A percentile compares a stretch with the other conserved stretches of the same genome.
phyloP scores from a whole-genome alignment of 2,888 invertebrate genomes.

The Eupithecia pulchellata region DNA sequence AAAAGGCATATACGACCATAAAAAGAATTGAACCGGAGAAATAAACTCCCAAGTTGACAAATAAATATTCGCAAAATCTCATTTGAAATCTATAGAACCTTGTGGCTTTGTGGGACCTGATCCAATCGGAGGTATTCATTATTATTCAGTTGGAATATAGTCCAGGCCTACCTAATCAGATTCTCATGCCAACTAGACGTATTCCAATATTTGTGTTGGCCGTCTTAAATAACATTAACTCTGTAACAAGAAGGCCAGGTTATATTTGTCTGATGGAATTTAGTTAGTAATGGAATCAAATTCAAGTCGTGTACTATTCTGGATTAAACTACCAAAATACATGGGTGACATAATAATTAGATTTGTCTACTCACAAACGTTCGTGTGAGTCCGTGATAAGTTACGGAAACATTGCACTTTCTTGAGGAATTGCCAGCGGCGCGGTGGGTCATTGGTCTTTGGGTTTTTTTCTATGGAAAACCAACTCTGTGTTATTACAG shows the following conservation, averaged over 20 bases:
- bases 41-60: neutral
- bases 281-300: conserved; percentile 69
- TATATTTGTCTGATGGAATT: conserved; percentile 74
- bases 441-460: conserved; percentile 20
- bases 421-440: conserved; percentile 18
- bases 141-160: conserved; percentile 69
- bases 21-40: neutral
- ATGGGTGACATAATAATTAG: conserved; percentile 34
- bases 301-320: conserved; percentile 74
- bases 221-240: conserved; percentile 81
- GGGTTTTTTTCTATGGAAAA: conserved; percentile 5
- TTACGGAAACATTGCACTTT: conserved; percentile 19
- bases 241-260: conserved; percentile 77
- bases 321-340: conserved; percentile 37
- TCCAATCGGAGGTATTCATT: conserved; percentile 57
- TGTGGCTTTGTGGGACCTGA: conserved; percentile 43
- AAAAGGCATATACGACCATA: neutral
- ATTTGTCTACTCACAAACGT: conserved; percentile 23
- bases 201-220: conserved; percentile 79
- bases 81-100: conserved; percentile 8
- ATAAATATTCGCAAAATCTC: neutral
- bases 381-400: conserved; percentile 12
- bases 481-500: neutral
- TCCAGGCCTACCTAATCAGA: conserved; percentile 73
- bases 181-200: conserved; percentile 69